These are phyloP conservation scores for Nomada fucata DNA, from an alignment of 2,888 invertebrate genomes.

Conservation along the genomic window DNA sequence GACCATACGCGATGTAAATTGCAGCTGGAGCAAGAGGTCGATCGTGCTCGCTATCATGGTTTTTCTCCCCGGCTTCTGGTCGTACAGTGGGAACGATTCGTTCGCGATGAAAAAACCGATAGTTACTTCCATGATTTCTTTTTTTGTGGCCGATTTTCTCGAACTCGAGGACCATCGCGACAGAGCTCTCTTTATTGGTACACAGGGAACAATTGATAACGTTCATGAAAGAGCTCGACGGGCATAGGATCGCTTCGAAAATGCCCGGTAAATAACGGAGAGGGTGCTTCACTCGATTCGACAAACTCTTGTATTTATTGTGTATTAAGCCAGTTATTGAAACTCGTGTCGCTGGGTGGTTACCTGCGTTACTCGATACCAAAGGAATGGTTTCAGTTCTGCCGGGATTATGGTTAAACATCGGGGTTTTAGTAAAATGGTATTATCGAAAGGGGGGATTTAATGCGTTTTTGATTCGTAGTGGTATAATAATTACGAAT, in stretches of 20 bases:
- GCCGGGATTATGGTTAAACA: not conserved
- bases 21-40: not conserved
- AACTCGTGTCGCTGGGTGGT: not conserved
- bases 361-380: not conserved
- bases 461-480: no score
- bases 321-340: not conserved
- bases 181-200: not conserved
- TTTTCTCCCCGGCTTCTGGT: not conserved
- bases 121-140: not conserved
- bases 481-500: no score
- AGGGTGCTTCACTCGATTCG: not conserved
- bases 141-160: not conserved
- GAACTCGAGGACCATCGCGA: not conserved
- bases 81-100: not conserved
- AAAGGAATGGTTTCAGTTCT: not conserved
- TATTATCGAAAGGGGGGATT: no score
- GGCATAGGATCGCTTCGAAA: not conserved
- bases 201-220: not conserved
- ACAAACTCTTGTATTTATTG: not conserved
- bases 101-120: not conserved
- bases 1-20: conserved; percentile 39
- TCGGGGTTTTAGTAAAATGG: not conserved
- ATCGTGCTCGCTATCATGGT: not conserved
- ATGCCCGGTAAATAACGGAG: not conserved
- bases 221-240: not conserved